phyloP scores from a whole-genome alignment of 2,888 invertebrate genomes.

The Sminthurinus aureus region DNA sequence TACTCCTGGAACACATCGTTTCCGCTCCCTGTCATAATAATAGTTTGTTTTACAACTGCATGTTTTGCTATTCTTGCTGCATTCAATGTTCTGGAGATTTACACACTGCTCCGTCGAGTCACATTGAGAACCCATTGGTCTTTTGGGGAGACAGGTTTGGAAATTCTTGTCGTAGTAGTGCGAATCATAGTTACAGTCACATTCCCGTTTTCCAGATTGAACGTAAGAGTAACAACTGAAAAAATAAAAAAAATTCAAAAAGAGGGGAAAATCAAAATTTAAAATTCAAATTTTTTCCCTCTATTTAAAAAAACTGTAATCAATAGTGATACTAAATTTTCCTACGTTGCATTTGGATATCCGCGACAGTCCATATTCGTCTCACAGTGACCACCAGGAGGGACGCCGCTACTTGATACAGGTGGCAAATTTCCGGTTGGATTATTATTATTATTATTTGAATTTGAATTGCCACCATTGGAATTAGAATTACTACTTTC shows the following conservation, averaged over 20 bases:
- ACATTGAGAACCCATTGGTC: conserved; percentile 22
- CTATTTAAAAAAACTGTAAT: too few relatives aligned
- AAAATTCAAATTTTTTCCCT: too few relatives aligned
- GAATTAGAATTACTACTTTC: not conserved
- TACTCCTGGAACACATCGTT: not conserved
- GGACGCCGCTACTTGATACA: conserved; percentile 14
- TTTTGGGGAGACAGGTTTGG: conserved; percentile 24
- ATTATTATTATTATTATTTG: not conserved
- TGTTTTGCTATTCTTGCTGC: not conserved
- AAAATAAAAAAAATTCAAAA: too few relatives aligned
- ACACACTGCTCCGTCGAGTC: conserved; percentile 30
- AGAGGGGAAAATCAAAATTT: too few relatives aligned
- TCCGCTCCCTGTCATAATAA: conserved; percentile 4
- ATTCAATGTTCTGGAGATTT: conserved; percentile 31
- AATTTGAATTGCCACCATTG: not conserved
- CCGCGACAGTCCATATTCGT: conserved; percentile 6
- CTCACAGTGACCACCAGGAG: conserved; percentile 16
- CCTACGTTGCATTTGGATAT: too few relatives aligned
- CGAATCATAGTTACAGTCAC: conserved; percentile 34
- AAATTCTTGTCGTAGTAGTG: conserved; percentile 15
- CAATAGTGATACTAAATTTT: too few relatives aligned
- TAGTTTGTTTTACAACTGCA: conserved; percentile 26
- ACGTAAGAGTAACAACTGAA: conserved; percentile 38
- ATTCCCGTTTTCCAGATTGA: conserved; percentile 4
- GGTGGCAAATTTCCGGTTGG: too few relatives aligned